Percentiles rank a stretch among this genome's conserved stretches.
Conservation (phyloP, 2,797 vertebrate species). For the Melanotaenia nigrans region DNA sequence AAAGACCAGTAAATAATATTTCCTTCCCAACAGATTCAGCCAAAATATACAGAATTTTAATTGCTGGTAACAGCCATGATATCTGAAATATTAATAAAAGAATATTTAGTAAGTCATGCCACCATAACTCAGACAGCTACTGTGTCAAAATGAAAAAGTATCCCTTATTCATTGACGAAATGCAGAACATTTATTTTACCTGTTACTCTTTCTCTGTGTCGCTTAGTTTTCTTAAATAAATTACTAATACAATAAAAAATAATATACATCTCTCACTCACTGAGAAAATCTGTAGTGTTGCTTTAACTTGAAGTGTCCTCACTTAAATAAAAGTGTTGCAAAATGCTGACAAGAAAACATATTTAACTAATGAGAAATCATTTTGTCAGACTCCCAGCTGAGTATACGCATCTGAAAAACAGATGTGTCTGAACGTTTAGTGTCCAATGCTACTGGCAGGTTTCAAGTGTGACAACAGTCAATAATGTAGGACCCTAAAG, state of each 20-base stretch:
- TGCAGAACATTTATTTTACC: not conserved
- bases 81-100: not conserved
- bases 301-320: no score
- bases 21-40: not conserved
- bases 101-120: not conserved
- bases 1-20: slow-evolving; percentile 4
- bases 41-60: not conserved
- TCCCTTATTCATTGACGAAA: not conserved
- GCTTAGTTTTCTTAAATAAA: no score
- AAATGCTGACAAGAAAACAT: no score
- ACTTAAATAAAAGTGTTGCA: no score
- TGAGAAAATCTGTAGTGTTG: no score
- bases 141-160: not conserved
- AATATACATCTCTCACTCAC: no score
- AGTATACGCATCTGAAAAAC: not conserved
- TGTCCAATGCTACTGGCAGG: not conserved
- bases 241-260: no score
- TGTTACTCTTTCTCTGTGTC: no score
- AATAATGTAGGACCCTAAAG: not conserved
- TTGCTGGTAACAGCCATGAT: not conserved
- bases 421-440: not conserved
- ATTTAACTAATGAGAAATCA: no score
- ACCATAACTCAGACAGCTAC: not conserved
- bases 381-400: no score
- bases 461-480: no score